Base-by-base conservation (phyloP, 2,888 invertebrate genomes). In the Apantesis nais region DNA sequence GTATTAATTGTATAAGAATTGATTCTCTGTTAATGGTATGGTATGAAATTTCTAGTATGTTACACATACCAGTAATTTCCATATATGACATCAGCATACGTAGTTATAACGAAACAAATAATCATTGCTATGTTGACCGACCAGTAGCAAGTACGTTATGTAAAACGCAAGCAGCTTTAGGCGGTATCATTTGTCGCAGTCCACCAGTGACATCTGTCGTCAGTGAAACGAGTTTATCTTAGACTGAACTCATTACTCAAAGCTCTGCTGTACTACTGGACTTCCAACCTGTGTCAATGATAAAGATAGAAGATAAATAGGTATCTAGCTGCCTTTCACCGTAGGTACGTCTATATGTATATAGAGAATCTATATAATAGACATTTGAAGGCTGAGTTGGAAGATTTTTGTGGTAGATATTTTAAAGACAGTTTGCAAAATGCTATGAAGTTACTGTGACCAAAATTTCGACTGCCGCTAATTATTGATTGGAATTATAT, bases 161-260 rank as follows among this genome's bases (percentile, higher is more conserved):
- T 77, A 81, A 79, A 83, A 77, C 74, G 77, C 79, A 79, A 83
- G 81, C 80, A 75, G 82, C 83, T 85, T 85, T 78, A 80, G 80
- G 83, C 83, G 76, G 85, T 90, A 90, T 90, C 91, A 92, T 92
- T 92, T 92, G 92, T 92, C 89, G 82, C 71, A 85, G 86, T 87
- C 80, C 66, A 79, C 73, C 81, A 78, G 85, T 90, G 92, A 92
- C 92, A 89, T 92, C 90, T 90, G 92, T 92, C 91, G 87, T 77
- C 86, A 77, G 66, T 48, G 76, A 79, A 90, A 92, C 92, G 85
- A 89, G 91, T 91, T 91, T 90, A 92, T 92, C 91, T 87, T 82
- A 75, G 74, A 81, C 83, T 80, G 77, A 78, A 81, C 85, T 90
- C 92, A 88, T 91, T 92, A 92, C 86, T 91, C 89, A 89, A 86